phyloP scores from a whole-genome alignment of 2,888 invertebrate genomes.

The Ceraclea dissimilis region DNA sequence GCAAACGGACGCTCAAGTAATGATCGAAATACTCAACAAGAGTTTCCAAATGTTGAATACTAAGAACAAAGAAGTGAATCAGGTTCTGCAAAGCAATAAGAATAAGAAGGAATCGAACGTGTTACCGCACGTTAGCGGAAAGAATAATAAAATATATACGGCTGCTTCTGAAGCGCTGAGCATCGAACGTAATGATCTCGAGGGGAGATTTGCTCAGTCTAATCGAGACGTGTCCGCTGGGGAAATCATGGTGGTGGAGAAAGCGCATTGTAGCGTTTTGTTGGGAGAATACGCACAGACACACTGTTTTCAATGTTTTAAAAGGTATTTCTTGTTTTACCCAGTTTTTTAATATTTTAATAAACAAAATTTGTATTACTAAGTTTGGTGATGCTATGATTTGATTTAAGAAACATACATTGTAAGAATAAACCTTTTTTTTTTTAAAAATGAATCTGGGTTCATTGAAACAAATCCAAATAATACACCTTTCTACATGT shows the following conservation, averaged over 20 bases:
- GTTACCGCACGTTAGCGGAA: constrained; percentile 27
- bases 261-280: constrained; percentile 63
- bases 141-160: constrained; percentile 36
- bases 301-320: constrained; percentile 67
- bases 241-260: constrained; percentile 64
- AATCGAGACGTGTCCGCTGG: constrained; percentile 62
- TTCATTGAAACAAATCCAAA: no score
- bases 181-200: constrained; percentile 51
- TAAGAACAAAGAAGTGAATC: constrained; percentile 27
- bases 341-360: no score
- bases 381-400: no score
- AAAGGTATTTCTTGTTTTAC: constrained; percentile 41
- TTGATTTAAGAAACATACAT: no score
- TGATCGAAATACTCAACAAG: constrained; percentile 60
- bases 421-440: no score
- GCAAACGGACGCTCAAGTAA: constrained; percentile 59
- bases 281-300: constrained; percentile 58
- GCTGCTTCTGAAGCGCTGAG: constrained; percentile 57
- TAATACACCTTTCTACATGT: no score
- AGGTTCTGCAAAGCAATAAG: constrained; percentile 8
- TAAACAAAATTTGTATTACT: no score
- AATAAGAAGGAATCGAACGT: constrained; percentile 27
- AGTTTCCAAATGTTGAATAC: constrained; percentile 46
- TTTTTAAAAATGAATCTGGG: no score
- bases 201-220: constrained; percentile 70